A percentile compares a stretch with the other conserved stretches of the same genome.
Evolutionary conservation across 2,113 vertebrate genomes (phyloP).

Genomic region (Phaethon lepturus): DNA sequence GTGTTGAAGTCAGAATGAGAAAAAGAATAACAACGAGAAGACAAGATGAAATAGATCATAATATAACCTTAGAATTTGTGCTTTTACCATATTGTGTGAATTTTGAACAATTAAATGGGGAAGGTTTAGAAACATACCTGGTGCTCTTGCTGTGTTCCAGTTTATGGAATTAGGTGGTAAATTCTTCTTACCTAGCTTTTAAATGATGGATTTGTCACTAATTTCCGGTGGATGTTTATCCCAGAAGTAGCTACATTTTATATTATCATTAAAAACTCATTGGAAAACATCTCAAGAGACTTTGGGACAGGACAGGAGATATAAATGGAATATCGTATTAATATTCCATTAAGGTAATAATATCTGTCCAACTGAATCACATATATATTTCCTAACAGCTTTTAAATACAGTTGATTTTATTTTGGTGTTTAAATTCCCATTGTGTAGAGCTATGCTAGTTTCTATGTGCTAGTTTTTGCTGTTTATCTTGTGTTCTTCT

Average conservation of each 20-base stretch:
- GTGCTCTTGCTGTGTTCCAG: neutral
- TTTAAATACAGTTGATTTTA: conserved; percentile 39
- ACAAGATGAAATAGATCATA: neutral
- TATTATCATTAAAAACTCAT: conserved; percentile 29
- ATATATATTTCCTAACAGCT: neutral
- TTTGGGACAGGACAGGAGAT: neutral
- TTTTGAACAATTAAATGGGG: neutral
- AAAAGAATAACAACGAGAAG: neutral
- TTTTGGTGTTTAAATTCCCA: neutral
- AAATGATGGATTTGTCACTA: neutral
- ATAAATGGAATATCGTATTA: conserved; percentile 38
- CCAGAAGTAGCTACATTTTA: neutral
- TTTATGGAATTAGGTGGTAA: neutral
- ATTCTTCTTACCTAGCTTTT: neutral
- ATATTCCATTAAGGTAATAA: conserved; percentile 52
- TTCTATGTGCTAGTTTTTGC: neutral
- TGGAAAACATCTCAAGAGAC: conserved; percentile 9
- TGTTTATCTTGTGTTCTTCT: neutral
- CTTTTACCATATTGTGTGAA: neutral
- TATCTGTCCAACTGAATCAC: conserved; percentile 28
- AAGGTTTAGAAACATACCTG: neutral
- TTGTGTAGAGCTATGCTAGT: neutral
- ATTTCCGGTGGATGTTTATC: conserved; percentile 18
- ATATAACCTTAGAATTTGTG: neutral
- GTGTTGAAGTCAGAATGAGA: neutral